Evolutionary conservation across 1,140 invertebrate species (phyloP).

Genomic region (Leucophenga varia): DNA sequence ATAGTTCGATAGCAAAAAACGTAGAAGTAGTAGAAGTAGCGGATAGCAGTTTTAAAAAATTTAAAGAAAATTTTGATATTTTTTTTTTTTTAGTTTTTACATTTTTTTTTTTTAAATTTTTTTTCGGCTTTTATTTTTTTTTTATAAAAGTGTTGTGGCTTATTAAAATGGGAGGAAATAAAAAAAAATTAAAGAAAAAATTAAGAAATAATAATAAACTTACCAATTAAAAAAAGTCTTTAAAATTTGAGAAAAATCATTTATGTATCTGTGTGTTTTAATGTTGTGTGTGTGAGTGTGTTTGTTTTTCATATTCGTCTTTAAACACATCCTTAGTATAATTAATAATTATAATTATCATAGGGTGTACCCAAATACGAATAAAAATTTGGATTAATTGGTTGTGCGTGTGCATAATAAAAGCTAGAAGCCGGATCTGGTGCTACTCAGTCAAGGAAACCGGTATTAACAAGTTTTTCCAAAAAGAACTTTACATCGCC

Average conservation of each 20-base stretch:
- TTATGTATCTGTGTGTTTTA: constrained; percentile 7
- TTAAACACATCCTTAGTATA: constrained; percentile 9
- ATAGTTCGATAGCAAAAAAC: constrained; percentile 26
- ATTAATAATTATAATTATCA: constrained; percentile 53
- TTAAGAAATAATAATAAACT: no score
- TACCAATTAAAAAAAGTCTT: constrained; percentile 7
- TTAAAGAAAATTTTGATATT: constrained; percentile 18
- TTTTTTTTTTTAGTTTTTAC: constrained; percentile 22
- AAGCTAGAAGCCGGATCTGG: constrained; percentile 67
- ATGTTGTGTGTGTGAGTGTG: constrained; percentile 11
- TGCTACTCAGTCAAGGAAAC: constrained; percentile 89
- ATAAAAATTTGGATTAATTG: constrained; percentile 65
- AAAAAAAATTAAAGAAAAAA: constrained; percentile 10
- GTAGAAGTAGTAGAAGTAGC: constrained; percentile 20
- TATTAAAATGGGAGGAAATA: constrained; percentile 6
- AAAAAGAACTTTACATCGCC: constrained; percentile 98
- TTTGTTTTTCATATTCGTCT: constrained; percentile 3
- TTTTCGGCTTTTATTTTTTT: constrained; percentile 19
- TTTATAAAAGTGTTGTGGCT: constrained; percentile 25
- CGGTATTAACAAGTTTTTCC: constrained; percentile 94
- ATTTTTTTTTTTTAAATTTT: constrained; percentile 28
- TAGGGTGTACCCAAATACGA: constrained; percentile 59
- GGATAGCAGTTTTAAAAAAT: constrained; percentile 18
- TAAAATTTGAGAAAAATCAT: constrained; percentile 32
- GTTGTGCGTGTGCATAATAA: constrained; percentile 63